phyloP scores from a whole-genome alignment of 2,888 invertebrate genomes.

The Therioaphis trifolii region DNA sequence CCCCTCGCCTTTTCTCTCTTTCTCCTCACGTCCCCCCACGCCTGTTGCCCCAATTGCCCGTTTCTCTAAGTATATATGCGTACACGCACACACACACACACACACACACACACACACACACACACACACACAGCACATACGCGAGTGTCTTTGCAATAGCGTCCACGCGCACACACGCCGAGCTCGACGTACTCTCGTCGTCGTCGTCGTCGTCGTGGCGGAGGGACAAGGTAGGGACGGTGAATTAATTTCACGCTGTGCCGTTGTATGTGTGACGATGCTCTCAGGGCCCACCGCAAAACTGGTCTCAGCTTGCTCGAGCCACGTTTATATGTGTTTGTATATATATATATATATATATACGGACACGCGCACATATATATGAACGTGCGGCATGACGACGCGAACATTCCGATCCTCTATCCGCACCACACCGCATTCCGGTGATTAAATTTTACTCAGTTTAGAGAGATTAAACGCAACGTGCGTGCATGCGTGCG shows the following conservation, averaged over 20 bases:
- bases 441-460: constrained; percentile 34
- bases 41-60: neutral
- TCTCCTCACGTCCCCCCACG: neutral
- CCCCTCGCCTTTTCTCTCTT: neutral
- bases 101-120: too few species aligned
- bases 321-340: neutral
- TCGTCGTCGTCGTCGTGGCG: too few species aligned
- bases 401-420: neutral
- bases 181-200: neutral
- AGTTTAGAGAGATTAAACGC: constrained; percentile 20
- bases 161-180: too few species aligned
- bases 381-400: neutral
- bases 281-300: neutral
- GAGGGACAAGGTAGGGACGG: neutral
- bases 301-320: constrained; percentile 41
- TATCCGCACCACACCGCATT: constrained; percentile 4
- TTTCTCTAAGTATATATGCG: too few species aligned
- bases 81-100: too few species aligned
- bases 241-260: neutral
- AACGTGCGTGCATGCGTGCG: neutral
- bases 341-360: neutral
- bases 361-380: neutral
- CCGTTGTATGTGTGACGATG: neutral
- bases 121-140: too few species aligned
- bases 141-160: too few species aligned